Conservation (phyloP, 2,888 invertebrate genomes). For the Acleris literana region DNA sequence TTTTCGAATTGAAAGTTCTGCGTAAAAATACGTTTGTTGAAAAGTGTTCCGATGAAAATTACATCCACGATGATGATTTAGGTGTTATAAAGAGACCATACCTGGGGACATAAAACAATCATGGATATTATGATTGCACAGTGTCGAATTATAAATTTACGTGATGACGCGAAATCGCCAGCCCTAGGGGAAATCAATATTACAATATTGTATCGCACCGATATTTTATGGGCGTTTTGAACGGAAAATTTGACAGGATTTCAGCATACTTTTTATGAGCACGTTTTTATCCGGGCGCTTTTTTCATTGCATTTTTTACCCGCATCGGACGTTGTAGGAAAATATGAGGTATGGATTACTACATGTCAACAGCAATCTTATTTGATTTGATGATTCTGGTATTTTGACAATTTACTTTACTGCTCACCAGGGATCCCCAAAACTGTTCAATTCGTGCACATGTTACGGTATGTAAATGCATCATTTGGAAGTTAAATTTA, state of each 20-base stretch:
- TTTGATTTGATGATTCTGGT: too few species aligned
- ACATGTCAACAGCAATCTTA: background rate
- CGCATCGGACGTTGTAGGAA: conserved; percentile 21
- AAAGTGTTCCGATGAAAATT: too few species aligned
- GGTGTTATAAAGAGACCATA: too few species aligned
- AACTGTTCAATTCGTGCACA: too few species aligned
- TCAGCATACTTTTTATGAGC: conserved; percentile 44
- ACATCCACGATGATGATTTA: too few species aligned
- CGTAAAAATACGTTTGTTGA: too few species aligned
- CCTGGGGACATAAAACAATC: background rate
- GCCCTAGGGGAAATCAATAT: conserved; percentile 31
- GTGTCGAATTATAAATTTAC: background rate
- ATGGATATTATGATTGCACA: background rate
- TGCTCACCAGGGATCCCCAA: too few species aligned
- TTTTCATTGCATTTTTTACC: conserved; percentile 24
- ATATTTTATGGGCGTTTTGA: conserved; percentile 48
- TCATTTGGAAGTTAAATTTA: too few species aligned
- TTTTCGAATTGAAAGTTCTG: too few species aligned
- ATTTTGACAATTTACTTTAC: too few species aligned
- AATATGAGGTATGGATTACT: background rate
- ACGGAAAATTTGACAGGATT: conserved; percentile 52
- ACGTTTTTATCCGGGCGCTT: conserved; percentile 34
- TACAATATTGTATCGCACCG: conserved; percentile 21
- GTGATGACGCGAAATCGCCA: conserved; percentile 8
- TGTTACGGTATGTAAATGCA: too few species aligned